Conservation (phyloP, 2,113 vertebrate species). For the Bungarus multicinctus region DNA sequence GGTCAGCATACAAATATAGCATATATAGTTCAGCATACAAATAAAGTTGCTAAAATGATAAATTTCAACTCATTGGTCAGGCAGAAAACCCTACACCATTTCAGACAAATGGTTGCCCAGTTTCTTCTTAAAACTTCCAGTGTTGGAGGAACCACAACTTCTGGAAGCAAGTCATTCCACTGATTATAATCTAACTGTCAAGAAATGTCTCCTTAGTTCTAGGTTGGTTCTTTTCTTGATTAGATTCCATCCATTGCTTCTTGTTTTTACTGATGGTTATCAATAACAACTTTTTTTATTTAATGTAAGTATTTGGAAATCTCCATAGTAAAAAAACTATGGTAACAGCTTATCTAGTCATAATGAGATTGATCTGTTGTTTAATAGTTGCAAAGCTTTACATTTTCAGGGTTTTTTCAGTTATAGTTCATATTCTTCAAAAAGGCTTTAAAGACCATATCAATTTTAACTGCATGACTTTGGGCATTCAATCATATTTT, state of each 20-base stretch:
- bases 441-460: slow-evolving; percentile 28
- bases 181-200: background rate
- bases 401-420: background rate
- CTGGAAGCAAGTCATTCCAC: background rate
- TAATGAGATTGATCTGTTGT: background rate
- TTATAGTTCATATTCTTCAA: accelerated
- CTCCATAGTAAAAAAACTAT: background rate
- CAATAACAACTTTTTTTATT: background rate
- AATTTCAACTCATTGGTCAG: background rate
- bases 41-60: background rate
- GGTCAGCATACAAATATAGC: background rate
- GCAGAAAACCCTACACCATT: background rate
- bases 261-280: background rate
- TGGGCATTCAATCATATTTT: slow-evolving; percentile 34
- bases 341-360: background rate
- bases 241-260: background rate
- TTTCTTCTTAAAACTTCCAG: background rate
- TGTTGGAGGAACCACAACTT: background rate
- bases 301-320: background rate
- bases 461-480: slow-evolving; percentile 46
- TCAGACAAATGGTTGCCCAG: background rate
- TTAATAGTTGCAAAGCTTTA: background rate
- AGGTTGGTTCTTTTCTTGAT: background rate
- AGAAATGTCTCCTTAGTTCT: background rate
- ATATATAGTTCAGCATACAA: background rate